These are phyloP conservation scores for Dynastes hyllus DNA, from an alignment of 2,888 invertebrate species.

Conservation along the genomic window DNA sequence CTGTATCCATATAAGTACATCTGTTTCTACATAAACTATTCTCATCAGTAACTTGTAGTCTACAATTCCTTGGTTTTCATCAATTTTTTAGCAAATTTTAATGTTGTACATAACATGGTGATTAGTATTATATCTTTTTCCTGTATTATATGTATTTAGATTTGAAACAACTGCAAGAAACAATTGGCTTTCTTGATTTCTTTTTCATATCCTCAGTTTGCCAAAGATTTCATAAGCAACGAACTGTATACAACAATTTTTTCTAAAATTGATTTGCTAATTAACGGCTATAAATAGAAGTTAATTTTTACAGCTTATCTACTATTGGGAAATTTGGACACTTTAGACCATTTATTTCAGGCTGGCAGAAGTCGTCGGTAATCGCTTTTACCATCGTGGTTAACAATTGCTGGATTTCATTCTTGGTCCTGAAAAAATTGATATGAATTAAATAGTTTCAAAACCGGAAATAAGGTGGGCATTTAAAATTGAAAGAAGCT, in stretches of 20 bases:
- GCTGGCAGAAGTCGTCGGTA: conserved; percentile 87
- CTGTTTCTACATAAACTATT: too few relatives aligned
- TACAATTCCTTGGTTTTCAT: too few relatives aligned
- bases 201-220: too few relatives aligned
- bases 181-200: too few relatives aligned
- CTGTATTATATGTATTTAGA: too few relatives aligned
- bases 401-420: neutral
- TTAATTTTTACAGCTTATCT: neutral
- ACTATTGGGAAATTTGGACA: neutral
- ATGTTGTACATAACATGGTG: too few relatives aligned
- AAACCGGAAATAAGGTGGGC: neutral
- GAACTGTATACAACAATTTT: neutral
- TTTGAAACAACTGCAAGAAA: too few relatives aligned
- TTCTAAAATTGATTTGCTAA: neutral
- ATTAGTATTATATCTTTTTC: too few relatives aligned
- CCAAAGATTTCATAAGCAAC: neutral
- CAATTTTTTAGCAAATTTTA: too few relatives aligned
- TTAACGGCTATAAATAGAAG: neutral
- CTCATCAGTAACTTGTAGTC: too few relatives aligned
- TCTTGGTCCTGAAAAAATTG: conserved; percentile 1
- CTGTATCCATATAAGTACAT: too few relatives aligned
- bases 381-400: neutral
- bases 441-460: neutral
- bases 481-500: too few relatives aligned
- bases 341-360: conserved; percentile 78